Conservation (phyloP, 2,888 invertebrate genomes). For the Seira ritae region DNA sequence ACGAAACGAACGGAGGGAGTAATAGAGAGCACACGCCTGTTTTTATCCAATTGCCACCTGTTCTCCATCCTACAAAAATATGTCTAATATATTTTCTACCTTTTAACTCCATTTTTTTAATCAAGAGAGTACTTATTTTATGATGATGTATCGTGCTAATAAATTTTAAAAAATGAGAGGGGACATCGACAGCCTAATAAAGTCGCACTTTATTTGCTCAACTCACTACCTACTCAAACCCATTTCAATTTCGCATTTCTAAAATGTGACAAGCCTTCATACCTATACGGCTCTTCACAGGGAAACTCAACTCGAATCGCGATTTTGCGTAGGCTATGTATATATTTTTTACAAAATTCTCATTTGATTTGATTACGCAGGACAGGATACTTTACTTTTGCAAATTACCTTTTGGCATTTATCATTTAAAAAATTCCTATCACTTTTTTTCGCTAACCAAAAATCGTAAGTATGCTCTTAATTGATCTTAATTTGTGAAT, state of each 20-base stretch:
- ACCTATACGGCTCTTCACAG: no score
- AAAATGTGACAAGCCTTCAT: no score
- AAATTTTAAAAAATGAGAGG: constrained; percentile 42
- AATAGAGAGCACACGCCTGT: neutral
- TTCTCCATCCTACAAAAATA: constrained; percentile 13
- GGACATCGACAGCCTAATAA: constrained; percentile 37
- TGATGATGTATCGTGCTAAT: constrained; percentile 47
- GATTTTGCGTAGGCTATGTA: neutral
- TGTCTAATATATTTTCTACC: no score
- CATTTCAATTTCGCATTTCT: no score
- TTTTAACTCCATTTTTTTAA: constrained; percentile 26
- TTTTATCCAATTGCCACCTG: constrained; percentile 59
- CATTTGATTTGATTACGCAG: neutral
- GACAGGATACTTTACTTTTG: neutral
- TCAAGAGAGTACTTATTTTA: constrained; percentile 21
- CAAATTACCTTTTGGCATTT: neutral
- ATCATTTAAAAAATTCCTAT: constrained; percentile 1
- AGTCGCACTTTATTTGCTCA: constrained; percentile 23
- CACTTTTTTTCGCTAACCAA: neutral
- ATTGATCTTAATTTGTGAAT: constrained; percentile 14
- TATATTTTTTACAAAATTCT: neutral
- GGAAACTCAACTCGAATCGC: no score
- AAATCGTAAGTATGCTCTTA: neutral
- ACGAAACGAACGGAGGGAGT: neutral
- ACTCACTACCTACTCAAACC: no score